phyloP scores from a whole-genome alignment of 2,797 vertebrate species.

The Scolopax bukidnonensis region DNA sequence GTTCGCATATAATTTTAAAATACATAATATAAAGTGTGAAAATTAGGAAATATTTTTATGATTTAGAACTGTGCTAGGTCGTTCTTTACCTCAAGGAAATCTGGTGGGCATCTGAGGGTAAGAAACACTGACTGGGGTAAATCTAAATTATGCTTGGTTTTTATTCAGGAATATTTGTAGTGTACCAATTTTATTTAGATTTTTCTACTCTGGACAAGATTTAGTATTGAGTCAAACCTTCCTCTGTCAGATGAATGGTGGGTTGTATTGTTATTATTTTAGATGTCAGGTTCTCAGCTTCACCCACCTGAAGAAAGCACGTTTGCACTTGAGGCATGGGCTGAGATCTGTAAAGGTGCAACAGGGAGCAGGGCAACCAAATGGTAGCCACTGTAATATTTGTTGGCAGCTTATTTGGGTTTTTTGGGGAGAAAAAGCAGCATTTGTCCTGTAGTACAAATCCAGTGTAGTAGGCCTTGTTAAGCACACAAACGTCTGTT shows the following conservation, averaged over 20 bases:
- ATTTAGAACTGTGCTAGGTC: background rate
- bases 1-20: slow-evolving; percentile 65
- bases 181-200: background rate
- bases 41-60: background rate
- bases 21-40: background rate
- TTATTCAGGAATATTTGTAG: background rate
- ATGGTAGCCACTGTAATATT: background rate
- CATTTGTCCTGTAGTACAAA: background rate
- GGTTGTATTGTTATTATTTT: background rate
- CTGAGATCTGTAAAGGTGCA: background rate
- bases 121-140: background rate
- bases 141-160: background rate
- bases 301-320: background rate
- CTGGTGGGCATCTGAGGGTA: background rate
- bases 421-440: background rate
- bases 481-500: background rate
- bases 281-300: background rate
- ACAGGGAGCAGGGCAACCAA: background rate
- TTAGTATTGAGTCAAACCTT: background rate
- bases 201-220: background rate
- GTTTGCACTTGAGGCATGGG: background rate
- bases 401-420: background rate
- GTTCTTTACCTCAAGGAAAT: slow-evolving; percentile 7
- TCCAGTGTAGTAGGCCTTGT: background rate
- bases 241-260: background rate